phyloP scores from a whole-genome alignment of 2,113 vertebrate genomes.

The Rhombomys opimus region DNA sequence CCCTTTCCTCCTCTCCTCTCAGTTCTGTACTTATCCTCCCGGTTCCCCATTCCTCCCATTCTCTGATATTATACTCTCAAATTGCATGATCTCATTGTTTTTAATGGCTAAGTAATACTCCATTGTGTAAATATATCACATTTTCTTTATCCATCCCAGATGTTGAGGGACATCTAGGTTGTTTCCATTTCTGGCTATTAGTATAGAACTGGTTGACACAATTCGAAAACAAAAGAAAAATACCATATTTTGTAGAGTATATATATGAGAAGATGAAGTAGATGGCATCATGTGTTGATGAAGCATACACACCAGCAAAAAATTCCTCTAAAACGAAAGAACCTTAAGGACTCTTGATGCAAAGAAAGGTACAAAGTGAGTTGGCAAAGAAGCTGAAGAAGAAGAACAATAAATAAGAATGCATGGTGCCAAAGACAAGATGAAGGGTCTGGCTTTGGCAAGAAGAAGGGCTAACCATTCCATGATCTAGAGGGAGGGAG shows the following conservation, averaged over 20 bases:
- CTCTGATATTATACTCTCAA: no score
- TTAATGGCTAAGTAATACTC: no score
- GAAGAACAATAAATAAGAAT: background rate
- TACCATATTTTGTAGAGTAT: background rate
- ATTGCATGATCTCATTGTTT: no score
- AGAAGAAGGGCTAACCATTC: background rate
- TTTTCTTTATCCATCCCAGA: no score
- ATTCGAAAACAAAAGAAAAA: background rate
- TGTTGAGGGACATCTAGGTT: no score
- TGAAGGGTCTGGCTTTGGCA: background rate
- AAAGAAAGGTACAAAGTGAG: background rate
- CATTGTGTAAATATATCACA: no score
- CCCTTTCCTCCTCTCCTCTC: no score
- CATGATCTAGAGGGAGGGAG: background rate
- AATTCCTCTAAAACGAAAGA: background rate
- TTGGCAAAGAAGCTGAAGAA: background rate
- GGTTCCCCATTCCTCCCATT: no score
- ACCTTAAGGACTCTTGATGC: no score
- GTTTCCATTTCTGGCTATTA: background rate
- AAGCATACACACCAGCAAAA: background rate
- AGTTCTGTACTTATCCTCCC: no score
- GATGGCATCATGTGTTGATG: background rate
- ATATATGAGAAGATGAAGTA: background rate
- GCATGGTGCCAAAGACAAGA: background rate
- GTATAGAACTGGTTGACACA: background rate